Evolutionary conservation across 2,797 vertebrate genomes (phyloP), one percentile per base, ranked within the genome.

Genomic region (Peromyscus melanophrys): DNA sequence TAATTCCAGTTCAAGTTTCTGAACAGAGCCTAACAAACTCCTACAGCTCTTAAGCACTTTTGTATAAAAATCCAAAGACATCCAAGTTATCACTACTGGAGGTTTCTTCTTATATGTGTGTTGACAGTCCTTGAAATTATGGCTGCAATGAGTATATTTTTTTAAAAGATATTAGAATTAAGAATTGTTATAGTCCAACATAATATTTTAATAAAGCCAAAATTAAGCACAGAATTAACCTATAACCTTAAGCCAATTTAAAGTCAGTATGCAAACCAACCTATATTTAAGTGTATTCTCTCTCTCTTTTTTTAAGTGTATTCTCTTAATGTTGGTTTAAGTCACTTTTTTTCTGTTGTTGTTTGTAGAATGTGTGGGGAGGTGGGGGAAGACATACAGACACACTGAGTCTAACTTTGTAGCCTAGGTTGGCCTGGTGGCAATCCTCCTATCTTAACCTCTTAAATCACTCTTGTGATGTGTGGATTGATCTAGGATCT

Each of bases 21-120:
- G 92, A 0, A 78, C 85, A 91, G 98, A 98, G 75, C 99, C 99
- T 87, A 99, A 98, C 78, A 99, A 97, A 3, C 98, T 99, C 95
- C 98, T 99, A 97, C 99, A 99, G 98, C 95, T 98, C 93, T 98
- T 99, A 69, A 99, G 96, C 34, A 98, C 97, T 98, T 98, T 98
- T 95, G 97, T 96, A 93, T 99, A 98, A 97, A 99, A 99, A 97
- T 99, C 99, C 94, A 98, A 85, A 81, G 99, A 98, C 98, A 99
- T 98, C 99, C 99, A 99, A 13, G 98, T 97, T 57, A 99, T 97
- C 80, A 98, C 98, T 67, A 97, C 27, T 14, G 95, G 97, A 87
- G 97, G 49, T 0, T 61, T 96, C 92, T 96, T 95, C 84, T 92
- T 96, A 96, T 6, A 85, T 0, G 34, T 81, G 49, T 96, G 95